Evolutionary conservation across 2,888 invertebrate species (phyloP).

Genomic region (Germaria angustata): DNA sequence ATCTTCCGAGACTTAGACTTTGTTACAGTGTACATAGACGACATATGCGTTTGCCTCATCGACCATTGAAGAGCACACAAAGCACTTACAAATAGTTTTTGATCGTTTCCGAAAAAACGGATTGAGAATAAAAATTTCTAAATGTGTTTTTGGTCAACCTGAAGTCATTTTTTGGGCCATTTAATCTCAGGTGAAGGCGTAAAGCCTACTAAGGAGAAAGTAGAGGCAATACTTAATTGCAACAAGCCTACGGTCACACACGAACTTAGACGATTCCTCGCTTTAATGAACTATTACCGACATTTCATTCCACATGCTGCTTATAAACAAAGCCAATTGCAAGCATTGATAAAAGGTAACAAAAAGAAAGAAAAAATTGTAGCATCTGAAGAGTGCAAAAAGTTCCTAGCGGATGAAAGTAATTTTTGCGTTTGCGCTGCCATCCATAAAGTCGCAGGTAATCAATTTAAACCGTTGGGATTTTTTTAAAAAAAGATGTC

Average conservation of each 20-base stretch:
- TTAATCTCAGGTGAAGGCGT: conserved; percentile 1
- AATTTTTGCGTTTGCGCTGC: conserved; percentile 58
- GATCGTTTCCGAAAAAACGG: conserved; percentile 67
- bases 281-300: conserved; percentile 49
- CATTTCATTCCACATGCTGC: conserved; percentile 59
- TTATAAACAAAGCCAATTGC: conserved; percentile 52
- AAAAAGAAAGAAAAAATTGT: conserved; percentile 44
- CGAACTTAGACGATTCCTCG: conserved; percentile 30
- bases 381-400: conserved; percentile 62
- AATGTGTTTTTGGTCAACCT: conserved; percentile 60
- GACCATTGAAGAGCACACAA: conserved; percentile 43
- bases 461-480: conserved; percentile 14
- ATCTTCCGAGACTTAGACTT: too few species aligned
- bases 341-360: conserved; percentile 49
- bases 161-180: conserved; percentile 15
- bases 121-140: conserved; percentile 68
- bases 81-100: conserved; percentile 64
- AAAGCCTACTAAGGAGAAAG: conserved; percentile 19
- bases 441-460: conserved; percentile 13
- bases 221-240: conserved; percentile 43
- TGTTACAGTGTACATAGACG: not conserved
- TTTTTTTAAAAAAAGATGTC: conserved; percentile 11
- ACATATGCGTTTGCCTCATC: not conserved
- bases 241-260: conserved; percentile 25
- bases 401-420: not conserved